Base-by-base conservation (phyloP, 2,113 vertebrate species). In the Myotis brandtii region DNA sequence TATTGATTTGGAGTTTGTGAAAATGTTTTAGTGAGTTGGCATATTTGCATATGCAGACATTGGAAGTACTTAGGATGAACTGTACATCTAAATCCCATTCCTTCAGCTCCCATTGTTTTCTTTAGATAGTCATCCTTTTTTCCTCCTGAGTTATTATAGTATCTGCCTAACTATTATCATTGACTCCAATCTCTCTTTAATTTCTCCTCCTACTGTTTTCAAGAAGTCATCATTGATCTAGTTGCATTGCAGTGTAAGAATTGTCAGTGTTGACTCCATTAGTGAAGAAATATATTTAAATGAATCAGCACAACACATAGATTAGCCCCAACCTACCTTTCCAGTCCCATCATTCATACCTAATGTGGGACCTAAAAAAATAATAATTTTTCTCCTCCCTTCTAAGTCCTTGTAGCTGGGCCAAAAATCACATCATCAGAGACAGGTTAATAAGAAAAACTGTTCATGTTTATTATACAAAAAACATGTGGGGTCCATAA, bases 231-330 rank as follows among this genome's bases (percentile, higher is more conserved):
- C 52, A 87, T 52, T 73, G 48, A 83, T 91, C 32, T 96, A 32
- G 6, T 79, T 77, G 73, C 54, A 84, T 18, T 64, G 11, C 43
- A 76, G 13, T 62, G 32, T 86, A 86, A 89, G 80, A 67, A 16
- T 34, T 67, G 85, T 52, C 30, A 83, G 25, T 48, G 59, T 37
- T 86, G 80, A 34, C 9, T 32, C 7, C 64, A 48, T 10, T 81
- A 59, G 43, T 62, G 21, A 94, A 83, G 50, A 27, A 80, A 46
- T 75, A 59, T 81, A 67, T 69, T 86, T 93, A 93, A 89, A 95
- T 86, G 17, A 62, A 82, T 82, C 56, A 86, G 23, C 66, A 32
- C 4, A 76, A 12, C 37, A 34, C 75, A 32, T 37, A 85, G 59
- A 86, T 86, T 81, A 81, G n/a, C 20, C 21, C 10, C 48, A 81